Evolutionary conservation across 2,113 vertebrate species (phyloP).

Genomic region (Theropithecus gelada): DNA sequence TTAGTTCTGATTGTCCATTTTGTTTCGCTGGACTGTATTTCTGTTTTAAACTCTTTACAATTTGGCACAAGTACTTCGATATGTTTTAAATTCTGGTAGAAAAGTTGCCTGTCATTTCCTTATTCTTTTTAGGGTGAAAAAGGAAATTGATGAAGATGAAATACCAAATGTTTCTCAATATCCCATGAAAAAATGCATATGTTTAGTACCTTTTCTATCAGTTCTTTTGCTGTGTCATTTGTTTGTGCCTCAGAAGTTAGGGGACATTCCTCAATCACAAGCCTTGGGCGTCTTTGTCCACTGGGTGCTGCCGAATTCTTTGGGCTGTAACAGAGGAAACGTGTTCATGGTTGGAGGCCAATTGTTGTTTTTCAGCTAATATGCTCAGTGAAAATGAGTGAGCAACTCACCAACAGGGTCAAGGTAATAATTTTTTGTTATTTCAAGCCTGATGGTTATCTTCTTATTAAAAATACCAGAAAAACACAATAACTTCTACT

Average conservation of each 20-base stretch:
- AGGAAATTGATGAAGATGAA: not conserved
- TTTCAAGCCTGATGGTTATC: not conserved
- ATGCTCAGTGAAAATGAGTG: constrained; percentile 13
- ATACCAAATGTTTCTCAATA: not conserved
- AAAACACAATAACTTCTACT: constrained; percentile 4
- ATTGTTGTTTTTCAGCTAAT: constrained; percentile 43
- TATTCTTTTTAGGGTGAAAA: constrained; percentile 36
- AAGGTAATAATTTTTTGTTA: constrained; percentile 18
- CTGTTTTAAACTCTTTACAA: not conserved
- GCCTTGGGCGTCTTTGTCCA: constrained; percentile 88
- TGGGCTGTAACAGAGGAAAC: constrained; percentile 83
- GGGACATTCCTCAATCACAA: constrained; percentile 96
- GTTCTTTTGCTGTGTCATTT: constrained; percentile 88
- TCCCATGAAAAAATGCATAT: not conserved
- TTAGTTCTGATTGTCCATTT: not conserved
- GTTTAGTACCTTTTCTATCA: constrained; percentile 92
- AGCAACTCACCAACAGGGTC: constrained; percentile 46
- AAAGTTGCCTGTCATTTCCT: not conserved
- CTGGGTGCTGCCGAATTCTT: constrained; percentile 84
- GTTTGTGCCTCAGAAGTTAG: constrained; percentile 90
- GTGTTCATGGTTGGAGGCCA: constrained; percentile 65
- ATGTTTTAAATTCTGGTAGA: constrained; percentile 7
- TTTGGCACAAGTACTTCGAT: not conserved
- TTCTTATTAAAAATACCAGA: not conserved
- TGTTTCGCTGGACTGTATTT: not conserved